Percentiles rank a stretch among this genome's conserved stretches.
phyloP scores from a whole-genome alignment of 2,113 vertebrate species.

The Leptobrachium ailaonicum region DNA sequence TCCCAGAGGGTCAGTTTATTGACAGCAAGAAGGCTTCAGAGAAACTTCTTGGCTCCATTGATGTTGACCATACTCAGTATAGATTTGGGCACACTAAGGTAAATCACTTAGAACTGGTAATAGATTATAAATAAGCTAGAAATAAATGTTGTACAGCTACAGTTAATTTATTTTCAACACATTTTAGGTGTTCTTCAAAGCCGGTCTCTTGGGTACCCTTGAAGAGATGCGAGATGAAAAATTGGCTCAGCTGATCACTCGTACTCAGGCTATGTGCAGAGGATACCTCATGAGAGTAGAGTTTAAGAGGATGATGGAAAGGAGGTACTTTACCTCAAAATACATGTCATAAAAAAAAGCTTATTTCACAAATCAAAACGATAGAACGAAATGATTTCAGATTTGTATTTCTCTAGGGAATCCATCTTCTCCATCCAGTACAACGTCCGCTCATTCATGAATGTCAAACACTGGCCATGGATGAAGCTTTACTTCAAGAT shows the following conservation, averaged over 20 bases:
- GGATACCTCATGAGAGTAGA: slow-evolving; percentile 82
- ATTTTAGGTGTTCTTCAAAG: slow-evolving; percentile 90
- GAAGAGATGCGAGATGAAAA: slow-evolving; percentile 95
- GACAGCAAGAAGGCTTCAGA: slow-evolving; percentile 87
- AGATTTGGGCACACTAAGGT: slow-evolving; percentile 89
- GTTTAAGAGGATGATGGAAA: slow-evolving; percentile 84
- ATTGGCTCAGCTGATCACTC: slow-evolving; percentile 84
- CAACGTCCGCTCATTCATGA: slow-evolving; percentile 86
- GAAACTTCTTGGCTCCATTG: slow-evolving; percentile 83
- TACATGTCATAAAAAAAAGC: too few species aligned
- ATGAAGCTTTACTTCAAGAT: slow-evolving; percentile 92
- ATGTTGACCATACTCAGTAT: slow-evolving; percentile 85
- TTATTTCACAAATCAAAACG: too few species aligned
- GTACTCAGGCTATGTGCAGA: slow-evolving; percentile 85
- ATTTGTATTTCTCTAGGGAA: slow-evolving; percentile 63
- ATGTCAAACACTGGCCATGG: slow-evolving; percentile 90
- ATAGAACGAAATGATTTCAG: too few species aligned
- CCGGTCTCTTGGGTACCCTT: slow-evolving; percentile 82
- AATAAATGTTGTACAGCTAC: too few species aligned
- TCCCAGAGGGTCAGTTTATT: slow-evolving; percentile 84
- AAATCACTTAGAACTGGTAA: slow-evolving; percentile 10
- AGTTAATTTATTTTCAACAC: too few species aligned
- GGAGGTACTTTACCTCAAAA: slow-evolving; percentile 67
- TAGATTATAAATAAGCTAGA: background rate
- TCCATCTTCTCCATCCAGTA: slow-evolving; percentile 80